A percentile compares a stretch with the other conserved stretches of the same genome.
These are phyloP conservation scores for Anas platyrhynchos DNA, from an alignment of 2,113 vertebrate species.

Conservation along the genomic window DNA sequence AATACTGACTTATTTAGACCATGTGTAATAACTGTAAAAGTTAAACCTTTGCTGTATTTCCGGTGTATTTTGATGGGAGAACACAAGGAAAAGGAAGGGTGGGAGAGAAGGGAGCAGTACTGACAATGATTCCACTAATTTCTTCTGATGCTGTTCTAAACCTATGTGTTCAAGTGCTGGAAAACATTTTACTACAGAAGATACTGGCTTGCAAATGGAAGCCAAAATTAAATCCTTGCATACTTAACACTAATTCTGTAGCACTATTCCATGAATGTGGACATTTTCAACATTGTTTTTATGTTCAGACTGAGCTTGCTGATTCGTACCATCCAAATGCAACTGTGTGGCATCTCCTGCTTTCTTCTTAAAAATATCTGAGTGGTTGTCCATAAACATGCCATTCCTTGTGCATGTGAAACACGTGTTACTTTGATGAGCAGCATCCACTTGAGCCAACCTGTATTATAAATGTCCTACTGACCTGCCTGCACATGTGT, in stretches of 20 bases:
- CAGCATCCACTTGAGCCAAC: not conserved
- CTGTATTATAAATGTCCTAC: not conserved
- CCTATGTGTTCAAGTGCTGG: not conserved
- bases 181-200: not conserved
- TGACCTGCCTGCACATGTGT: accelerated
- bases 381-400: not conserved
- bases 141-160: not conserved
- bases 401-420: accelerated
- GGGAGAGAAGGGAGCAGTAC: not conserved
- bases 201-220: not conserved
- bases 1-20: not conserved
- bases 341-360: not conserved
- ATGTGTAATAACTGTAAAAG: not conserved
- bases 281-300: not conserved
- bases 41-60: not conserved
- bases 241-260: not conserved
- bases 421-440: not conserved
- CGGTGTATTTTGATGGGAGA: not conserved
- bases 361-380: not conserved
- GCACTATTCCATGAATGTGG: not conserved
- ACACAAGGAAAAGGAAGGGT: not conserved
- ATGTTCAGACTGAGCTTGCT: not conserved
- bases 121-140: not conserved
- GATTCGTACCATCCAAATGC: not conserved
- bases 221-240: constrained; percentile 8